Evolutionary conservation across 2,888 invertebrate genomes (phyloP), one percentile per base, ranked within the genome.

Genomic region (Drosophila anomelani): DNA sequence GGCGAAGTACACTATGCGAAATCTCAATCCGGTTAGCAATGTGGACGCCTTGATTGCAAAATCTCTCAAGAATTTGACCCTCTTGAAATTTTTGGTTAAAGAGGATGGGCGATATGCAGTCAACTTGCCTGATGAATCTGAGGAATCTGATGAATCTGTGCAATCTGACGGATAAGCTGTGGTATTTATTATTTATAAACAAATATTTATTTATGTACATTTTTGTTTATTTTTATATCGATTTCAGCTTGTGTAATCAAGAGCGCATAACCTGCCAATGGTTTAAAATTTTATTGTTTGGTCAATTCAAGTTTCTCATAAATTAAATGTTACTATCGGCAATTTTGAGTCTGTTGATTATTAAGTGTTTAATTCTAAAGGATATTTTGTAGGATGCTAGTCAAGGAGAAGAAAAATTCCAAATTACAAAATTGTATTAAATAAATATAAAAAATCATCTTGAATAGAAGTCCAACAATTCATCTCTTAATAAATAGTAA

Each of bases 21-120:
- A 38, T 3, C 38, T 38, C 3, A 38, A n/a, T 8, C 36, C 36
- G 12, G 36, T 36, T 13, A 36, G 0, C 4, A 4, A 36, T 13
- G 4, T 36, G 15, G 15, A 36, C 2, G 6, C 6, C 15, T 1
- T 36, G 13, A 36, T 36, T 15, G 13, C 5, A 13, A 0, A 15
- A 5, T 36, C 36, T 7, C 3, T 38, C 2, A 15, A 38, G 0
- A 38, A 38, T 15, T 7, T 38, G 15, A 15, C 2, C 15, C 6
- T 38, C 6, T 3, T 15, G 7, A 6, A 7, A 3, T 0, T 15
- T 6, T 15, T 38, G 1, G 0, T 7, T 1, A 15, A 38, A 3
- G 6, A 7, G 15, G 38, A 38, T 2, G 4, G 15, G 38, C 7
- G 15, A 6, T 38, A 38, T 38, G 38, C 38, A 7, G 6, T 38